Evolutionary conservation across 2,113 vertebrate species (phyloP).

Genomic region (Acrocephalus kingi): DNA sequence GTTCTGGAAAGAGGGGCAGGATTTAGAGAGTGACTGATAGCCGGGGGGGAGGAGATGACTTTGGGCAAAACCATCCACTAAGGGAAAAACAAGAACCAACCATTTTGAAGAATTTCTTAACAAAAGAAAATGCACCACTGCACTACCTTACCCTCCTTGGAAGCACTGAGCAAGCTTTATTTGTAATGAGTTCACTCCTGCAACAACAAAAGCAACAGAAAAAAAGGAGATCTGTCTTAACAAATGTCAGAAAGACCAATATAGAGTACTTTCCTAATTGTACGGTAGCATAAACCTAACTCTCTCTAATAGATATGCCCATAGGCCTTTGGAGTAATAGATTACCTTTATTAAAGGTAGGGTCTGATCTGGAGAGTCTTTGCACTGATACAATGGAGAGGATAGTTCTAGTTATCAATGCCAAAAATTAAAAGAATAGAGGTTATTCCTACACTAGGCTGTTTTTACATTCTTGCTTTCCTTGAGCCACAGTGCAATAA

Average conservation of each 20-base stretch:
- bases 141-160: not conserved
- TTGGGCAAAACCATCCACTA: no score
- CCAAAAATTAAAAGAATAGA: not conserved
- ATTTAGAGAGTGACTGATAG: no score
- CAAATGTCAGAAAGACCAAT: not conserved
- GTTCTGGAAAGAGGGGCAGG: no score
- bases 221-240: not conserved
- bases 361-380: not conserved
- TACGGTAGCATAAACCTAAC: not conserved
- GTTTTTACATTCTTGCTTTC: not conserved
- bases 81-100: no score
- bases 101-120: no score
- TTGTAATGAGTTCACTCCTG: not conserved
- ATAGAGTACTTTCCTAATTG: not conserved
- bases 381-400: not conserved
- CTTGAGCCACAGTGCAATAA: not conserved
- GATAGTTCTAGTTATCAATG: not conserved
- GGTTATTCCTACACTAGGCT: not conserved
- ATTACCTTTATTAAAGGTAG: not conserved
- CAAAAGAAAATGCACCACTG: no score
- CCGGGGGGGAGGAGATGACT: no score
- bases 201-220: not conserved
- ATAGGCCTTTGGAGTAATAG: not conserved
- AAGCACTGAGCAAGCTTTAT: not conserved
- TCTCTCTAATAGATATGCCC: not conserved